Conservation (phyloP, 2,113 vertebrate genomes). For the Polyodon spathula region DNA sequence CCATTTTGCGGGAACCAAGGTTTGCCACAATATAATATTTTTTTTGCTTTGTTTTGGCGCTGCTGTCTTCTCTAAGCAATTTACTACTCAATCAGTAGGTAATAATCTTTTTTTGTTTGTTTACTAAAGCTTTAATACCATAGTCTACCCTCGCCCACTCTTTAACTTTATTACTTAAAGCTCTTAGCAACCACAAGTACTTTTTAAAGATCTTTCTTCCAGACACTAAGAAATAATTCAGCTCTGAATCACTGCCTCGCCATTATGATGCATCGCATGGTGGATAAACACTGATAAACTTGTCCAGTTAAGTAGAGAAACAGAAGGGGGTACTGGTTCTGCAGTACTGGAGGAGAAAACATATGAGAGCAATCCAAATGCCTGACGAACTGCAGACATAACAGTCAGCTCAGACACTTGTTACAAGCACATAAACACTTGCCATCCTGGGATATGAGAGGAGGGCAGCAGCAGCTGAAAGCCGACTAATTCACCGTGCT, state of each 20-base stretch:
- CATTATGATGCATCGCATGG: slow-evolving; percentile 12
- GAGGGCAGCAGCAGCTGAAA: slow-evolving; percentile 39
- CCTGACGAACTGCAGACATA: slow-evolving; percentile 67
- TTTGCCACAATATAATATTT: too few species aligned
- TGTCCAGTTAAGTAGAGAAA: slow-evolving; percentile 16
- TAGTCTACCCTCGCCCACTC: not conserved
- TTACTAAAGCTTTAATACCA: not conserved
- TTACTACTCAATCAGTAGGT: too few species aligned
- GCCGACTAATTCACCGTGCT: slow-evolving; percentile 21
- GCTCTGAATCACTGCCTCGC: slow-evolving; percentile 8
- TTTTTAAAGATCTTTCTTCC: not conserved
- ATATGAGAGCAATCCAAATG: slow-evolving; percentile 52
- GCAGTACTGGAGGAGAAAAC: slow-evolving; percentile 26
- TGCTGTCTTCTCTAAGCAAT: too few species aligned
- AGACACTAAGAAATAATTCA: not conserved
- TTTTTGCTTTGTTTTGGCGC: too few species aligned
- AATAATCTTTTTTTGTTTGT: too few species aligned
- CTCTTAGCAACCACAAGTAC: not conserved
- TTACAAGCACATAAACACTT: slow-evolving; percentile 76
- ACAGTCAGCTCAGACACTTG: slow-evolving; percentile 65
- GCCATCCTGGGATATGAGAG: slow-evolving; percentile 46
- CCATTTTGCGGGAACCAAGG: too few species aligned
- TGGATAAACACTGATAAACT: slow-evolving; percentile 26
- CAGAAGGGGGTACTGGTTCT: slow-evolving; percentile 4
- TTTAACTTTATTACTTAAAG: not conserved